These are phyloP conservation scores for Menidia beryllina DNA, from an alignment of 2,113 vertebrate genomes.

Conservation along the genomic window DNA sequence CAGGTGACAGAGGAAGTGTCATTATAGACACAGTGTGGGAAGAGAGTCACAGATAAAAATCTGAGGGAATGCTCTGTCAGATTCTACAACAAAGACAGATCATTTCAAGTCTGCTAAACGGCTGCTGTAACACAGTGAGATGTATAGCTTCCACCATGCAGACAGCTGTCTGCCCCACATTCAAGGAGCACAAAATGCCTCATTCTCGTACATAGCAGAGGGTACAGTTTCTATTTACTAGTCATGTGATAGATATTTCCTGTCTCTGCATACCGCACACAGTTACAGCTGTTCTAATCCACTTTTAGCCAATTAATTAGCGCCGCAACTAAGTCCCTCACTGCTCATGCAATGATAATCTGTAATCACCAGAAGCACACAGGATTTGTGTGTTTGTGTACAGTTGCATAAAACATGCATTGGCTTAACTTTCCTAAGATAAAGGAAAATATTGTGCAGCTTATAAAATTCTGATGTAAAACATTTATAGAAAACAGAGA, in stretches of 20 bases:
- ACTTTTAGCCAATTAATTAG: conserved; percentile 36
- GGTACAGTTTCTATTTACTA: not conserved
- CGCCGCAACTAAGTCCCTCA: conserved; percentile 9
- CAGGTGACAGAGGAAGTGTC: conserved; percentile 46
- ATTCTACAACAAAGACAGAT: conserved; percentile 16
- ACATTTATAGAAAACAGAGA: not conserved
- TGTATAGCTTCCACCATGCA: not conserved
- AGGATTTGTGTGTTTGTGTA: not conserved
- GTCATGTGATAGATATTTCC: not conserved
- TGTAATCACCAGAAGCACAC: conserved; percentile 35
- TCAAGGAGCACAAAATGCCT: not conserved
- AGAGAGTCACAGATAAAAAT: conserved; percentile 31
- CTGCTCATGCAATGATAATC: conserved; percentile 25
- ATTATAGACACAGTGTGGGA: conserved; percentile 52
- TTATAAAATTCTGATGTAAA: not conserved
- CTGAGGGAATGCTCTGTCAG: conserved; percentile 14
- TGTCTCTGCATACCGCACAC: not conserved
- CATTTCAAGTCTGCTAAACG: conserved; percentile 1
- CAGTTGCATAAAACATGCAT: not conserved
- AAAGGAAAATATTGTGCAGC: not conserved
- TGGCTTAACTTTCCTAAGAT: not conserved
- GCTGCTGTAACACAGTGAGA: not conserved
- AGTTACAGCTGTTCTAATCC: conserved; percentile 26
- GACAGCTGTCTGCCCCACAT: not conserved
- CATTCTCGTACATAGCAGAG: conserved; percentile 1